Conservation (phyloP, 2,888 invertebrate species). For the Syrphus vitripennis region DNA sequence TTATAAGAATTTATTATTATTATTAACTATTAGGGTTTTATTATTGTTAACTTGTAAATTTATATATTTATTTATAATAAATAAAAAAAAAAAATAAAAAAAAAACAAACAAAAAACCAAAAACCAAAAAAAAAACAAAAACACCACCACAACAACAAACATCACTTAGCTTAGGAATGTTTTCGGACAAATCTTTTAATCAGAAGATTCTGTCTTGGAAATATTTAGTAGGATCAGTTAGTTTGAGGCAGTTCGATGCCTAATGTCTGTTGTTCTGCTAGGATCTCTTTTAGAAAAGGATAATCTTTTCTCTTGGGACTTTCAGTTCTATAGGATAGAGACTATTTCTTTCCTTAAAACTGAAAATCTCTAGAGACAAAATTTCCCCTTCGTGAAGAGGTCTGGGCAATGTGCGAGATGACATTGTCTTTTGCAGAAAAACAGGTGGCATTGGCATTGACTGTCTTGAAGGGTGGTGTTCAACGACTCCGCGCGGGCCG, state of each 20-base stretch:
- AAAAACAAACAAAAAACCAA: slow-evolving; percentile 73
- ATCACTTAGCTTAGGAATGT: slow-evolving; percentile 29
- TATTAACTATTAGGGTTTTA: slow-evolving; percentile 68
- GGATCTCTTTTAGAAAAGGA: background rate
- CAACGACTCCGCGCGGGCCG: background rate
- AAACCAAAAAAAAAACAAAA: slow-evolving; percentile 75
- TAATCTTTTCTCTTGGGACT: background rate
- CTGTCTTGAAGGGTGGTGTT: background rate
- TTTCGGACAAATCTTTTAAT: background rate
- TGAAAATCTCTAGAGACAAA: background rate
- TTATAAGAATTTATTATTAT: slow-evolving; percentile 58
- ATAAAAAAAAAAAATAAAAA: slow-evolving; percentile 79
- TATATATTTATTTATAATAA: slow-evolving; percentile 81
- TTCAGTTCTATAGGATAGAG: background rate
- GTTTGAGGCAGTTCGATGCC: slow-evolving; percentile 6
- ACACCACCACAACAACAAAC: slow-evolving; percentile 55
- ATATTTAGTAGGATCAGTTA: background rate
- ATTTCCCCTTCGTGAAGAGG: background rate
- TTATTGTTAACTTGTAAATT: slow-evolving; percentile 72
- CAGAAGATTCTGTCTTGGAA: background rate
- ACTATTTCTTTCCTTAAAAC: background rate
- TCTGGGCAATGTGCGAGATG: background rate
- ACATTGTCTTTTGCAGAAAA: background rate
- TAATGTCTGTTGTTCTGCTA: slow-evolving; percentile 11
- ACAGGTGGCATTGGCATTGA: slow-evolving; percentile 36